These are phyloP conservation scores for Argyra leucocephala DNA, from an alignment of 2,888 invertebrate species.

Conservation along the genomic window DNA sequence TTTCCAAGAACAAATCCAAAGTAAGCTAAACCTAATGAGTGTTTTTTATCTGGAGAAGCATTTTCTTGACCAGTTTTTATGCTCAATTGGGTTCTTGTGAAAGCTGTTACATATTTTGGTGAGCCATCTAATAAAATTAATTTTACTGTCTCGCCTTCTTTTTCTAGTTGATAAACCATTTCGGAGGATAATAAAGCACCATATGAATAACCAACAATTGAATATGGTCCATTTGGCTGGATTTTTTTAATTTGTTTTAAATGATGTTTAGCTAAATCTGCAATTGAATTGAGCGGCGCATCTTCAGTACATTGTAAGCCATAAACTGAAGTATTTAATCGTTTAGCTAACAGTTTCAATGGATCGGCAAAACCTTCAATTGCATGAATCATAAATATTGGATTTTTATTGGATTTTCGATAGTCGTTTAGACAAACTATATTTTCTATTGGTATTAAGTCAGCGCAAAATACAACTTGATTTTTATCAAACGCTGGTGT, in stretches of 20 bases:
- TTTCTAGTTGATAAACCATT: conserved; percentile 79
- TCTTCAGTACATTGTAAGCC: conserved; percentile 80
- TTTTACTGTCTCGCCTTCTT: conserved; percentile 39
- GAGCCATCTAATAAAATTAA: conserved; percentile 83
- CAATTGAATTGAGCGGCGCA: conserved; percentile 63
- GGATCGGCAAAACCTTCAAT: conserved; percentile 77
- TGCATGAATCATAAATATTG: conserved; percentile 67
- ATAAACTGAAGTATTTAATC: conserved; percentile 66
- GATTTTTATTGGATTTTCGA: conserved; percentile 39
- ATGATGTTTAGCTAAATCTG: conserved; percentile 63
- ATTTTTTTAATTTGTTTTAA: conserved; percentile 61
- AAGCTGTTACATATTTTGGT: conserved; percentile 67
- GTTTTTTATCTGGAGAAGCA: conserved; percentile 50
- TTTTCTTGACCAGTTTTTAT: conserved; percentile 37
- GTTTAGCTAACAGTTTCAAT: conserved; percentile 60
- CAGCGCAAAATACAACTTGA: conserved; percentile 50
- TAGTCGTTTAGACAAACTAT: conserved; percentile 57
- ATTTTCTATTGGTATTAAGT: conserved; percentile 66
- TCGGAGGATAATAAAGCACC: conserved; percentile 92
- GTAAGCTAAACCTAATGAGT: conserved; percentile 68
- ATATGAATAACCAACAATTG: conserved; percentile 88
- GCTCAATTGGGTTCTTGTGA: conserved; percentile 56
- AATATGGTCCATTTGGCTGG: conserved; percentile 76
- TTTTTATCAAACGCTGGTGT: conserved; percentile 43
- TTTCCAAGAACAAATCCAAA: conserved; percentile 73